A percentile compares a stretch with the other conserved stretches of the same genome.
Conservation (phyloP, 2,888 invertebrate genomes). For the Physocephala rufipes region DNA sequence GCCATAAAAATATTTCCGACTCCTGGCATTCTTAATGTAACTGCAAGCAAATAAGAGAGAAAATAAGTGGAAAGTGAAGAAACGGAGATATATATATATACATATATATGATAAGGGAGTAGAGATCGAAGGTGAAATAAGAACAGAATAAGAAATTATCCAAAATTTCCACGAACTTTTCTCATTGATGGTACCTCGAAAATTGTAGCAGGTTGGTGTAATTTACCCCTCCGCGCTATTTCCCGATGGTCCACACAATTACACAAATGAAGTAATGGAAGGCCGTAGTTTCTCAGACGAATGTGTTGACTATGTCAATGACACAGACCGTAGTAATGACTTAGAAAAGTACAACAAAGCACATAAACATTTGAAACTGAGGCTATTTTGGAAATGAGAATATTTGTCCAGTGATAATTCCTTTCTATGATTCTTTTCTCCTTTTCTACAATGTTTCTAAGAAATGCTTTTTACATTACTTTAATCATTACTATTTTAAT, state of each 20-base stretch:
- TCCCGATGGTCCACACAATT: constrained; percentile 22
- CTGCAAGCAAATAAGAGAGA: neutral
- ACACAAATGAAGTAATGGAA: too few relatives aligned
- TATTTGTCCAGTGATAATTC: too few relatives aligned
- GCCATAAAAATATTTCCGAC: neutral
- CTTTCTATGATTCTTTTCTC: too few relatives aligned
- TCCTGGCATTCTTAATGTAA: neutral
- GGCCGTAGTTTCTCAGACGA: constrained; percentile 52
- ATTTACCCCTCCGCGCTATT: constrained; percentile 2
- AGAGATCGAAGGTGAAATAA: neutral
- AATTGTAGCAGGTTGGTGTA: neutral
- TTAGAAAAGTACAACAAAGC: too few relatives aligned
- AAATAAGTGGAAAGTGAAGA: neutral
- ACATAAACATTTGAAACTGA: too few relatives aligned
- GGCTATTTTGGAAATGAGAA: too few relatives aligned
- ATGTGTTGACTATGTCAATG: constrained; percentile 62
- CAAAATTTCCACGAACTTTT: constrained; percentile 18
- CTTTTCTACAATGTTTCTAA: too few relatives aligned
- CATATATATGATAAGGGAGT: too few relatives aligned
- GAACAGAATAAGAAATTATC: neutral
- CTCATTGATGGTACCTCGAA: constrained; percentile 4
- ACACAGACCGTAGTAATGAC: too few relatives aligned
- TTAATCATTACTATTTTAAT: too few relatives aligned
- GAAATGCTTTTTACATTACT: too few relatives aligned
- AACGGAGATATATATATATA: neutral